These are phyloP conservation scores for Jacana jacana DNA, from an alignment of 2,113 vertebrate genomes.

Conservation along the genomic window DNA sequence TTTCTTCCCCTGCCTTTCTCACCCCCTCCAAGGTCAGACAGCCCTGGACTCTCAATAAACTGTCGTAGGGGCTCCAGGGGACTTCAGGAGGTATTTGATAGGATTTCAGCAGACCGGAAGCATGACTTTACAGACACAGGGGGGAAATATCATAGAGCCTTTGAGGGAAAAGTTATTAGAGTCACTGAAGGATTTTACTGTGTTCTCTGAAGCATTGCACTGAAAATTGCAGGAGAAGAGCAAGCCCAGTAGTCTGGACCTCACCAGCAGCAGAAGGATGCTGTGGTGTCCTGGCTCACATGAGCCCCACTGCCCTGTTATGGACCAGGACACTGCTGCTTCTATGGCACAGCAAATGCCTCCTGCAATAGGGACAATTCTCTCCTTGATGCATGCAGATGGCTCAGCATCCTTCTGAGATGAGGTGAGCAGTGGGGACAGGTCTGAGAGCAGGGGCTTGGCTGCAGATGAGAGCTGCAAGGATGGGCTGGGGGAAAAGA, in stretches of 20 bases:
- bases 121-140: background rate
- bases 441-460: background rate
- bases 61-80: background rate
- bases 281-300: background rate
- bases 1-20: background rate
- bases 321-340: background rate
- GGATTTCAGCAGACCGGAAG: slow-evolving; percentile 49
- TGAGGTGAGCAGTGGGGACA: background rate
- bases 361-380: background rate
- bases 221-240: slow-evolving; percentile 27
- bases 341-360: background rate
- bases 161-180: slow-evolving; percentile 20
- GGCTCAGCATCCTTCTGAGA: background rate
- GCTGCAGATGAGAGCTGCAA: background rate
- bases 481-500: background rate
- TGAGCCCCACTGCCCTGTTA: background rate
- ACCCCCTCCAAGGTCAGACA: slow-evolving; percentile 5
- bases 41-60: slow-evolving; percentile 9
- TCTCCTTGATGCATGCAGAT: accelerated
- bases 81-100: slow-evolving; percentile 40
- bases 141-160: slow-evolving; percentile 3
- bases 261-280: background rate
- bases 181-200: slow-evolving; percentile 42
- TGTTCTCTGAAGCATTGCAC: background rate
- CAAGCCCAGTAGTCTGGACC: background rate